Evolutionary conservation across 2,113 vertebrate species (phyloP).

Genomic region (Prunella himalayana): DNA sequence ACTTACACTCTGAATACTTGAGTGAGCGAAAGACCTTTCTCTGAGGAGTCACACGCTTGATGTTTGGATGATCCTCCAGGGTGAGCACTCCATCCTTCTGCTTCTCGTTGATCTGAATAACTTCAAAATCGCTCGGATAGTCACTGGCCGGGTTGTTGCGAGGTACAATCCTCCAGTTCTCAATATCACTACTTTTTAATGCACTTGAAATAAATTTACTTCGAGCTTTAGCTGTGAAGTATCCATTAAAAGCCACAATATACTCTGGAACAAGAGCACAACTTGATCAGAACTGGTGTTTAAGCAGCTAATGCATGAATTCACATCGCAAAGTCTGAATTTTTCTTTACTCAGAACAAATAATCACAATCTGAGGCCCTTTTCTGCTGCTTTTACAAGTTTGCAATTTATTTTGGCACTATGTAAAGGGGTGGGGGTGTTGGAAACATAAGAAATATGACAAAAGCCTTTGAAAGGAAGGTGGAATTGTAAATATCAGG

Average conservation of each 20-base stretch:
- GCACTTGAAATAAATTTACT: conserved; percentile 93
- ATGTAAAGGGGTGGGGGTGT: neutral
- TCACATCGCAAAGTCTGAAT: neutral
- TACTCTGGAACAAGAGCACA: conserved; percentile 82
- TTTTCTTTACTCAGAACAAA: neutral
- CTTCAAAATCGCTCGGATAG: conserved; percentile 97
- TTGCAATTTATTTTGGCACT: neutral
- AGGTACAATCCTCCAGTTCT: conserved; percentile 92
- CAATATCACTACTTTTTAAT: conserved; percentile 76
- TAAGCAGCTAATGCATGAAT: neutral
- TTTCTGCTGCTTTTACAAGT: neutral
- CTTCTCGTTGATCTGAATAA: conserved; percentile 89
- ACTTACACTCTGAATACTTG: conserved; percentile 87
- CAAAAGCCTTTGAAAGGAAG: neutral
- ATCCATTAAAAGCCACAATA: conserved; percentile 92
- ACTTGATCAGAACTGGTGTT: conserved; percentile 18
- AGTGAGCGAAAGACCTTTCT: conserved; percentile 91
- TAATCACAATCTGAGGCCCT: neutral
- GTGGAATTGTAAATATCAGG: neutral
- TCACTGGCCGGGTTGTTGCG: conserved; percentile 94
- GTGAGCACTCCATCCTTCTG: conserved; percentile 81
- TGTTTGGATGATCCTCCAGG: conserved; percentile 91
- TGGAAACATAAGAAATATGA: neutral
- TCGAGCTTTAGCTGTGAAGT: conserved; percentile 92
- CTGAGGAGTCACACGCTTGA: conserved; percentile 95